Evolutionary conservation across 2,113 vertebrate genomes (phyloP), one percentile per base, ranked within the genome.

Genomic region (Oncorhynchus keta): DNA sequence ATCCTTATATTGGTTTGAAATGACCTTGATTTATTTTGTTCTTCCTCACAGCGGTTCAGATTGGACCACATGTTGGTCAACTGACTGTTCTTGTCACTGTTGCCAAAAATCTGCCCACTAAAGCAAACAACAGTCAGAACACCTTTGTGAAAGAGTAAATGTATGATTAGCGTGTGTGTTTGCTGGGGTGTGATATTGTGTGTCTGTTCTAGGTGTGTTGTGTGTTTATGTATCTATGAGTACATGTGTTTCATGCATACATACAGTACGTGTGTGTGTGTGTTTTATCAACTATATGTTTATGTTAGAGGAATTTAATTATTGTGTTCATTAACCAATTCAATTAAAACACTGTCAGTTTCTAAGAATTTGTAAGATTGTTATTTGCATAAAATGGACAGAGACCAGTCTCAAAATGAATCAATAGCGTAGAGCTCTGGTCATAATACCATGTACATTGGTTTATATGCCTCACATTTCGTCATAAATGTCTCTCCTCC

Each of bases 81-180:
- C 94, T 95, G 67, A 92, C 92, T 39, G 62, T 94, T 86, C 87
- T 94, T 24, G 83, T 96, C 82, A 84, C 82, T 82, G 89, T 82
- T 59, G 88, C 87, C 87, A 91, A 85, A 87, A 92, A 94, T 76
- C 84, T 95, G 88, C 84, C 93, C 49, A 55, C 85, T 85, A 86
- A 91, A 91, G 78, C 77, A 94, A 77, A 87, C 88, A 93, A 81
- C 0, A 81, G 78, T 79, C 72, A 74, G 0, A 93, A 90, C 66
- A 77, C 86, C 0, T 94, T 94, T n/a, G 91, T 96, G 81, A 95
- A 92, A 90, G 87, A 93, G 95, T 95, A 91, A 64, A 87, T 49
- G 84, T 28, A n/a, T 24, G 61, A 57, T 73, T 22, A 39, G 26
- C 64, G 28, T 30, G 57, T 62, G 72, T 76, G 30, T 80, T 64